Conservation (phyloP, 1,140 invertebrate genomes). For the Lanistes nyassanus region DNA sequence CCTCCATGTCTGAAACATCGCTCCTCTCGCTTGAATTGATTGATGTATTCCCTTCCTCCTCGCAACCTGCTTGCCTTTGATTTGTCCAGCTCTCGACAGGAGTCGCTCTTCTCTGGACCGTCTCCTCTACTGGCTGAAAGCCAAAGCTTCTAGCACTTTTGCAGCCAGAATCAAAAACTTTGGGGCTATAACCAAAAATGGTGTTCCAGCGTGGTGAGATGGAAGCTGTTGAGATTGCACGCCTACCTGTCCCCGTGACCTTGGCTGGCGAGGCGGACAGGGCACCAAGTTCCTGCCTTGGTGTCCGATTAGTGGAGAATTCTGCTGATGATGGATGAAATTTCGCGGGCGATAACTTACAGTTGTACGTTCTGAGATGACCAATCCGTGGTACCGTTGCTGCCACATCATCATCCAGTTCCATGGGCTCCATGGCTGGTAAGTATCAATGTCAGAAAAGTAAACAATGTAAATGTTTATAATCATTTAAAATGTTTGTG, state of each 20-base stretch:
- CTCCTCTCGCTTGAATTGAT: slow-evolving; percentile 9
- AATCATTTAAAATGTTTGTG: no score
- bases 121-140: background rate
- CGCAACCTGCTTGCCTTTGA: background rate
- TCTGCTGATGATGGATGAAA: background rate
- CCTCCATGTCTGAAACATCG: slow-evolving; percentile 23
- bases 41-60: background rate
- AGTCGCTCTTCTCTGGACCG: background rate
- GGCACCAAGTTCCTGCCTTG: background rate
- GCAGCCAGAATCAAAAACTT: background rate
- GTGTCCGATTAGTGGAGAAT: background rate
- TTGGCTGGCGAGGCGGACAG: background rate
- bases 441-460: no score
- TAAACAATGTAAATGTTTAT: no score
- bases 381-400: no score
- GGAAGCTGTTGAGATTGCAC: background rate
- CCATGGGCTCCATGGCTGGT: slow-evolving; percentile 15
- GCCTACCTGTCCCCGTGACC: background rate
- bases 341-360: background rate
- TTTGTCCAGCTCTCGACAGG: background rate
- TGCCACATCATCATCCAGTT: slow-evolving; percentile 1
- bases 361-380: background rate
- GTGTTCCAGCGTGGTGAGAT: background rate
- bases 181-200: background rate
- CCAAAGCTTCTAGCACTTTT: background rate